Base-by-base conservation (phyloP, 2,113 vertebrate species). In the Rhineura floridana region DNA sequence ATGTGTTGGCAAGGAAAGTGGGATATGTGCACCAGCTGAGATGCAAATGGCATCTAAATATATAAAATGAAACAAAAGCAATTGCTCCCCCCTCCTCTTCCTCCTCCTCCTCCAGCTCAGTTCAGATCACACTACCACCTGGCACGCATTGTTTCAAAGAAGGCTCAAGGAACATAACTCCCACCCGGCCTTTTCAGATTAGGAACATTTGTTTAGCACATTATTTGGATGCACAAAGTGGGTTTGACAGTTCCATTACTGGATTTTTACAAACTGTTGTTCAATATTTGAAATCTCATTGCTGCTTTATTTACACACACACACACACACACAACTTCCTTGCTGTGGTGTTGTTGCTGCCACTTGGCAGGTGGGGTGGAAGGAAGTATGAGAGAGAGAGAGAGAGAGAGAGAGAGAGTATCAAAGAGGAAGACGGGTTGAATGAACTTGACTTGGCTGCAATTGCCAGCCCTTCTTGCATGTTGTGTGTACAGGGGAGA, bases 41-140 rank as follows among this genome's bases (percentile, higher is more conserved):
- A 93, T 88, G 83, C 75, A 94, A 91, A 90, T 83, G 3, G 1
- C 63, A 46, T 89, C 84, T 90, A 93, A 93, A 92, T 91, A 93
- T 91, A 93, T 87, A 82, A 91, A 90, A 73, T 39, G 0, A n/a
- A 89, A 77, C 85, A 30, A 79, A 93, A 93, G 83, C 3, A 6
- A 12, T 9, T 9, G 6, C 59, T 91, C 88, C 50, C 11, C 0
- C 0, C 48, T 86, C 76, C 2, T n/a, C n/a, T n/a, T n/a, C 33
- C 11, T 62, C 28, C 9, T 65, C n/a, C 12, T n/a, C 6, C n/a
- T 77, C 78, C 87, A 50, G 59, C 81, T 46, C 48, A 33, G 0
- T n/a, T 59, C 42, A 23, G 78, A 77, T 89, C 81, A 42, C 17
- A 3, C 81, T 3, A 0, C 0, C 75, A 75, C 85, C 21, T 0